Evolutionary conservation across 2,888 invertebrate species (phyloP), one percentile per base, ranked within the genome.

Genomic region (Cyrtodaria siliqua): DNA sequence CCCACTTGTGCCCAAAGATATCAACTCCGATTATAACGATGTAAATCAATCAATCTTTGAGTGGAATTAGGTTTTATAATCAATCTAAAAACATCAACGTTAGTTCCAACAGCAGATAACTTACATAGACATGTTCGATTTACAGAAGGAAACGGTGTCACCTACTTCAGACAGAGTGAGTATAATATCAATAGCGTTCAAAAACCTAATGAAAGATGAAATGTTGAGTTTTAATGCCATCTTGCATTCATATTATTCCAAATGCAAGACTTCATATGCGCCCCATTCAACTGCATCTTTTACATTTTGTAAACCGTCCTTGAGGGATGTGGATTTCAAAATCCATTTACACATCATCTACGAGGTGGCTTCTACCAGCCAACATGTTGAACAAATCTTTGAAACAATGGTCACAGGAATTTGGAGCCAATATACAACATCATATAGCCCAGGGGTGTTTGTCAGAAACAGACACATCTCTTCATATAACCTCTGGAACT

Each of bases 361-460:
- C 14, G 18, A 49, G 62, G 62, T 62, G 62, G 62, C 49, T 62
- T 23, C 33, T 16, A 2, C 2, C 50, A 27, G 27, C 27, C 12
- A 62, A 62, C 29, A 62, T 49, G n/a, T 27, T 47, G 63, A 64
- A 66, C 53, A 56, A 55, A 60, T 75, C 63, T 55, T 60, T 75
- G 42, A 59, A 38, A 59, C 68, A 14, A 38, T 20, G 14, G n/a
- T 12, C n/a, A 16, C 6, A 42, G 18, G 27, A 24, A 6, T 26
- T 62, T 12, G 26, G 62, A 27, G 62, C 40, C 18, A n/a, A 26
- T 49, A 24, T 23, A 9, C 12, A 16, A 16, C 8, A 8, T 16
- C 40, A 38, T 12, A 38, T 38, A 16, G 8, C 8, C 40, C 8
- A 38, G 40, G 40, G 8, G 40, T 38, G 8, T 38, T 12, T 8